Conservation (phyloP, 2,888 invertebrate genomes). For the Argyresthia goedartella region DNA sequence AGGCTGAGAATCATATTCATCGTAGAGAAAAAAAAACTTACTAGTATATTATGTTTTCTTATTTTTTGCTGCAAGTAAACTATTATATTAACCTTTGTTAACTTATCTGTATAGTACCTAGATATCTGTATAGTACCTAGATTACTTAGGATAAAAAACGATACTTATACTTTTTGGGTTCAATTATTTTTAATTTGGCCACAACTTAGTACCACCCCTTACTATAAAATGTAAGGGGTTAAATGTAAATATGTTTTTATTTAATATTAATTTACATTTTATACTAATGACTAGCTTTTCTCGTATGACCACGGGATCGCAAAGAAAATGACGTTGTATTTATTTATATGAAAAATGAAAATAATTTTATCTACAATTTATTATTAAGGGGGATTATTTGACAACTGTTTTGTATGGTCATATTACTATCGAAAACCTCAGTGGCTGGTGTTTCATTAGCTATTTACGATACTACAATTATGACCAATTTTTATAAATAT, state of each 20-base stretch:
- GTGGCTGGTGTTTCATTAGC: no score
- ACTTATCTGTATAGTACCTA: background rate
- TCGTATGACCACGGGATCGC: slow-evolving; percentile 57
- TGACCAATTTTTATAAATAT: no score
- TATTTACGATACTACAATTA: no score
- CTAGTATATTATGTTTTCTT: no score
- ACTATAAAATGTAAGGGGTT: slow-evolving; percentile 54
- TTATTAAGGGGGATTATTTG: background rate
- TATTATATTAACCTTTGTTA: slow-evolving; percentile 7
- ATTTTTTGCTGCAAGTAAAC: no score
- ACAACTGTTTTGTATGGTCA: slow-evolving; percentile 3
- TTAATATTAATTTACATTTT: slow-evolving; percentile 60
- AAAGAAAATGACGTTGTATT: slow-evolving; percentile 5
- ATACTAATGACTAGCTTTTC: slow-evolving; percentile 67
- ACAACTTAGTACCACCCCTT: slow-evolving; percentile 63
- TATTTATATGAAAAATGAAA: slow-evolving; percentile 2
- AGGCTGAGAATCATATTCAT: no score
- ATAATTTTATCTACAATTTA: background rate
- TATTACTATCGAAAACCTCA: background rate
- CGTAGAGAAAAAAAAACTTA: no score
- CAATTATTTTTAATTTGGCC: slow-evolving; percentile 69
- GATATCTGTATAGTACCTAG: background rate
- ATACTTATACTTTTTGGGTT: slow-evolving; percentile 64
- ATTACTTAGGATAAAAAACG: slow-evolving; percentile 39
- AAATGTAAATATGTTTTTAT: slow-evolving; percentile 60